phyloP scores from a whole-genome alignment of 2,113 vertebrate species.

The Lates calcarifer region DNA sequence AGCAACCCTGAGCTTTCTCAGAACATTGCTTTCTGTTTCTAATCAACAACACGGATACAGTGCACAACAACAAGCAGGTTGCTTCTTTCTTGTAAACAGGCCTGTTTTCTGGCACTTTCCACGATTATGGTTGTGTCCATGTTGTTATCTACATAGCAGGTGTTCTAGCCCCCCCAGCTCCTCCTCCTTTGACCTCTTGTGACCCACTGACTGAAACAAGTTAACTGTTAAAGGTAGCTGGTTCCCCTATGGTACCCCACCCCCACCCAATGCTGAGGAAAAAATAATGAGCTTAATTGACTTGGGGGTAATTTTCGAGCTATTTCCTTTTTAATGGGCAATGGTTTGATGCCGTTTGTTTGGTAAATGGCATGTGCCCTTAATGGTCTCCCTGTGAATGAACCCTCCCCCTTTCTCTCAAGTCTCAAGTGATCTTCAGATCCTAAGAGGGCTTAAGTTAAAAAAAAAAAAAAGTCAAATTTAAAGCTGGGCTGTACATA shows the following conservation, averaged over 20 bases:
- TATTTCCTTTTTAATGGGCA: conserved; percentile 79
- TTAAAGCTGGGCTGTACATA: conserved; percentile 35
- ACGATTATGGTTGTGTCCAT: conserved; percentile 21
- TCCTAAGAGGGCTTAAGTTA: conserved; percentile 32
- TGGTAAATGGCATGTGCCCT: conserved; percentile 71
- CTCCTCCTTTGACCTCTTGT: conserved; percentile 44
- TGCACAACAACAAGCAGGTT: conserved; percentile 26
- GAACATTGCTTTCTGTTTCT: conserved; percentile 49
- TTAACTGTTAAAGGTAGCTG: conserved; percentile 58
- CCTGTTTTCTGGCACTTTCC: conserved; percentile 17
- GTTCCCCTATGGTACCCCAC: conserved; percentile 22
- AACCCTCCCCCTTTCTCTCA: conserved; percentile 30
- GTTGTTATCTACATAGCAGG: conserved; percentile 70
- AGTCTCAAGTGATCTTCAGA: conserved; percentile 56
- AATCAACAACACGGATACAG: neutral
- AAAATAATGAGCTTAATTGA: conserved; percentile 80
- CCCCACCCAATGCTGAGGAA: conserved; percentile 47
- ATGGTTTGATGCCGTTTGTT: conserved; percentile 79
- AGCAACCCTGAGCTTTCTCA: conserved; percentile 31
- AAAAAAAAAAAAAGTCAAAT: conserved; percentile 40
- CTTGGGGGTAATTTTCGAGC: conserved; percentile 77
- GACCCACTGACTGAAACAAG: conserved; percentile 50
- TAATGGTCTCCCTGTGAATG: conserved; percentile 68
- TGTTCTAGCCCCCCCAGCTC: conserved; percentile 51
- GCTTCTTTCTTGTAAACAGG: conserved; percentile 13